Conservation (phyloP, 2,113 vertebrate species). For the Mellivora capensis region DNA sequence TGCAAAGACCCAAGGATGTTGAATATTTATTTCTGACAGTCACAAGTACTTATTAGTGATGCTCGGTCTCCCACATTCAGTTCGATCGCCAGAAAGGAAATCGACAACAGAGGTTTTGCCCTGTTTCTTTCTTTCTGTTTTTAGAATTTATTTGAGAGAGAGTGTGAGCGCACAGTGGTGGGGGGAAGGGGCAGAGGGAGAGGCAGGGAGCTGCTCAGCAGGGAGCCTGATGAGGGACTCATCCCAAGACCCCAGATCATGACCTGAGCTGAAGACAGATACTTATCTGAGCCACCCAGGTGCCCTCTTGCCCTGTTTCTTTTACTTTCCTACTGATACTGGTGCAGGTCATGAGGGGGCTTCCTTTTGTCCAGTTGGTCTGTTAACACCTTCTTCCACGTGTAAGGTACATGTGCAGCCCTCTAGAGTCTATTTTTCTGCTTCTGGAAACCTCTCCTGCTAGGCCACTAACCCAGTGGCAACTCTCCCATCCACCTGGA, state of each 20-base stretch:
- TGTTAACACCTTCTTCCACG: rapidly evolving
- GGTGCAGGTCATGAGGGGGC: rapidly evolving
- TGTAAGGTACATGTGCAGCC: too few relatives aligned
- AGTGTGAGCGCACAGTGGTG: too few relatives aligned
- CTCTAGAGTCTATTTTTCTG: not conserved
- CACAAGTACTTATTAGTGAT: not conserved
- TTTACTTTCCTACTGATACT: not conserved
- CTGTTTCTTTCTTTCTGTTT: too few relatives aligned
- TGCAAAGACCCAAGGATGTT: not conserved
- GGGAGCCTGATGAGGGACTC: too few relatives aligned
- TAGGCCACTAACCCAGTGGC: not conserved
- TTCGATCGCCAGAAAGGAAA: not conserved
- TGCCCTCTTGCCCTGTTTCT: not conserved
- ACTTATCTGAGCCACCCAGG: too few relatives aligned
- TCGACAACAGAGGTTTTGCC: not conserved
- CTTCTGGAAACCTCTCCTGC: not conserved
- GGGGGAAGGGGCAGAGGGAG: too few relatives aligned
- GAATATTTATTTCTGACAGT: not conserved
- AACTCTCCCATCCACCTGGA: not conserved
- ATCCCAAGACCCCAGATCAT: too few relatives aligned
- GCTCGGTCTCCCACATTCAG: not conserved
- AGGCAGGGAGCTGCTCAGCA: too few relatives aligned
- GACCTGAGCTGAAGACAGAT: too few relatives aligned
- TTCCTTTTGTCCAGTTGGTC: not conserved
- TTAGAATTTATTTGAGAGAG: too few relatives aligned